Evolutionary conservation across 2,797 vertebrate species (phyloP).

Genomic region (Aotus griseimembra): DNA sequence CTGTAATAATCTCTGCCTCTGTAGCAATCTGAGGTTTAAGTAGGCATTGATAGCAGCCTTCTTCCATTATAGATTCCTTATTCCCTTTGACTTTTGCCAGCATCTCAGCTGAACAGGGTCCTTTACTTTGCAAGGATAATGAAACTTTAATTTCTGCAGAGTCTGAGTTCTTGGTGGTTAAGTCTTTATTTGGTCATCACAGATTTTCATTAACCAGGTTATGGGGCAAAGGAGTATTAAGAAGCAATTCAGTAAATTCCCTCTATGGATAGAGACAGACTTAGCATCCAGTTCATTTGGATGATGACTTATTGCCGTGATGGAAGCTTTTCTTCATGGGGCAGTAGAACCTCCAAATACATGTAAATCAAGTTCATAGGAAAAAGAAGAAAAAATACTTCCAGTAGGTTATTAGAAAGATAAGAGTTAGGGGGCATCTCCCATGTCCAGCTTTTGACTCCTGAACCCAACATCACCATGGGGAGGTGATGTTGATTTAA

Average conservation of each 20-base stretch:
- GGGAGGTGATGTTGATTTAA: neutral
- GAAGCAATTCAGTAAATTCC: neutral
- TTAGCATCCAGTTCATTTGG: neutral
- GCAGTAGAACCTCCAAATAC: neutral
- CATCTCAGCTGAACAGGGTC: neutral
- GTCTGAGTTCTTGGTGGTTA: neutral
- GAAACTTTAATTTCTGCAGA: neutral
- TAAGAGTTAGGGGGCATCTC: neutral
- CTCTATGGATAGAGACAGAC: neutral
- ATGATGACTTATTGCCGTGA: neutral
- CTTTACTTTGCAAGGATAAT: neutral
- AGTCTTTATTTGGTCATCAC: neutral
- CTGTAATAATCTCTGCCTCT: neutral
- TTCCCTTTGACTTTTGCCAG: neutral
- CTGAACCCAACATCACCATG: neutral
- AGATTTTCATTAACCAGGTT: neutral
- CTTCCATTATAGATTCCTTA: neutral
- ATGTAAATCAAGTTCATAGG: neutral
- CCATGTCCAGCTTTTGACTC: neutral
- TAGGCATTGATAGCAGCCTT: neutral
- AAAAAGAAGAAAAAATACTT: neutral
- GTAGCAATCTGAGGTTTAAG: neutral
- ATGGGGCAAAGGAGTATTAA: neutral
- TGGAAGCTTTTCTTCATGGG: neutral
- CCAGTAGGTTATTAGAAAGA: neutral